Evolutionary conservation across 1,140 invertebrate species (phyloP).

Genomic region (Cataglyphis hispanica): DNA sequence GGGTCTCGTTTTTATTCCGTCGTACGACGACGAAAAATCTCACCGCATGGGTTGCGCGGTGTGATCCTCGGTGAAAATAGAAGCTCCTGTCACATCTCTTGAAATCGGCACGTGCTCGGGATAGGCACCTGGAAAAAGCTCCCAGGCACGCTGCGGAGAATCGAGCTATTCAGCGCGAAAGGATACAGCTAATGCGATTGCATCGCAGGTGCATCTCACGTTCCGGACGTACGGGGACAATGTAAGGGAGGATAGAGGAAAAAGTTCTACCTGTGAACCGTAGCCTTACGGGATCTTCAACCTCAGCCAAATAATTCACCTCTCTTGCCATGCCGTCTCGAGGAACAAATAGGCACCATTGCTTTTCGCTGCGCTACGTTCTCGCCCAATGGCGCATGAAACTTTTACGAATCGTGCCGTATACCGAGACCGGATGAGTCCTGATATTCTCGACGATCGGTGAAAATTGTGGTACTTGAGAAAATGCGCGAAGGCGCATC

Average conservation of each 20-base stretch:
- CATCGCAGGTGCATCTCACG: slow-evolving; percentile 16
- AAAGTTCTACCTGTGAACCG: not conserved
- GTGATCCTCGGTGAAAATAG: not conserved
- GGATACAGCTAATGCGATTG: slow-evolving; percentile 36
- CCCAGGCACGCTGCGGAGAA: not conserved
- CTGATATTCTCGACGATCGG: slow-evolving; percentile 17
- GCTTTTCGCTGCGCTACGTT: slow-evolving; percentile 41
- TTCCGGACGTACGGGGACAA: slow-evolving; percentile 3
- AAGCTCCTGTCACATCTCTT: not conserved
- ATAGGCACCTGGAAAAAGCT: not conserved
- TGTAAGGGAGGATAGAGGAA: not conserved
- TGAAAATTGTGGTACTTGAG: slow-evolving; percentile 42
- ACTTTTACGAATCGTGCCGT: slow-evolving; percentile 53
- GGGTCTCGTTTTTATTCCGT: slow-evolving; percentile 32
- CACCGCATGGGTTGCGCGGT: not conserved
- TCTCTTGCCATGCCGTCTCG: not conserved
- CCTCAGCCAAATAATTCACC: slow-evolving; percentile 50
- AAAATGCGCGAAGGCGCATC: not conserved
- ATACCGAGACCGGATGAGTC: slow-evolving; percentile 31
- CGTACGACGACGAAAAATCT: not conserved
- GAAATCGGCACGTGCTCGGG: not conserved
- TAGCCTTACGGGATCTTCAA: slow-evolving; percentile 8
- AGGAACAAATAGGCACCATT: slow-evolving; percentile 54
- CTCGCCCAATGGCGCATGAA: slow-evolving; percentile 60
- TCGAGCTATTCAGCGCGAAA: not conserved